Evolutionary conservation across 1,140 invertebrate species (phyloP), one percentile per base, ranked within the genome.

Genomic region (Dreissena polymorpha): DNA sequence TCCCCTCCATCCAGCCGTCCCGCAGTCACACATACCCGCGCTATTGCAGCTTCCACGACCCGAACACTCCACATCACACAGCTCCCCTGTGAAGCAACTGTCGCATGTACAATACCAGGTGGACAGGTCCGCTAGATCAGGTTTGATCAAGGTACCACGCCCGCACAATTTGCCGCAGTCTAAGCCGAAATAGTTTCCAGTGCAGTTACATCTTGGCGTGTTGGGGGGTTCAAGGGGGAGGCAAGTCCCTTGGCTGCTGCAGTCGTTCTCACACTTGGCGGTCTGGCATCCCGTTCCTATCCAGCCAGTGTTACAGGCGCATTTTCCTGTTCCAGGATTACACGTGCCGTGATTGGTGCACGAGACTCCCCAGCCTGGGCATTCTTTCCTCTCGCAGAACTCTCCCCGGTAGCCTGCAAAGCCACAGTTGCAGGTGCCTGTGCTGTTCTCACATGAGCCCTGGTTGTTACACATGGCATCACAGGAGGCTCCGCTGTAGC

Each of bases 101-200:
- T 86, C 70, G 70, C 86, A 87, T 0, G n/a, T 14, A 72, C 86
- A 87, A 12, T 60, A 57, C 69, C 80, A 71, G 16, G 63, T 83
- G 13, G n/a, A 50, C 53, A 68, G 25, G 23, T 74, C 84, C 51
- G 53, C 69, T n/a, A n/a, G 57, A 55, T 67, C 68, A 7, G 68
- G 51, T 29, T 21, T 71, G 5, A 71, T 71, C 13, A 88, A 73
- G 25, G 75, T 84, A 16, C 89, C 89, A 71, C 87, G 60, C 14
- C 80, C 67, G 85, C 89, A 90, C 5, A 65, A 82, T n/a, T 84
- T 81, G 14, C 86, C 78, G 83, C 89, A 90, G n/a, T 86, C 86
- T 7, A 63, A 25, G 14, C 89, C 89, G 83, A 89, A 88, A 85
- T 88, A 90, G 10, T 85, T 83, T 0, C 71, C 1, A 3, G 39